These are phyloP conservation scores for Aphelinus certus DNA, from an alignment of 1,140 invertebrate genomes.

Conservation along the genomic window DNA sequence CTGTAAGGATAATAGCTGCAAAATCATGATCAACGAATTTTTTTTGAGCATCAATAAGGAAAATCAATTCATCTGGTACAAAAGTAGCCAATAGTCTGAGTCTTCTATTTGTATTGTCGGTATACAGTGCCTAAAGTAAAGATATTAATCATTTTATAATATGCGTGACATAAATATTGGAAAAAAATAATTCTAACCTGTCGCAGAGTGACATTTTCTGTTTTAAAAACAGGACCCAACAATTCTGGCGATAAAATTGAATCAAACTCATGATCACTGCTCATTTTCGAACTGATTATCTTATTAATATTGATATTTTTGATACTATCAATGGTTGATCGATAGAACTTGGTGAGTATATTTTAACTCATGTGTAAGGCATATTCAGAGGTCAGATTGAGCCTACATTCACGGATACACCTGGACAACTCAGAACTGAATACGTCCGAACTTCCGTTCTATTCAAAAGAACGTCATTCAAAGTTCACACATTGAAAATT, in stretches of 20 bases:
- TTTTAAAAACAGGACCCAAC: conserved; percentile 47
- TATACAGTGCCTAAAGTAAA: conserved; percentile 38
- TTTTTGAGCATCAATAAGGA: conserved; percentile 31
- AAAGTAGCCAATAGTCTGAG: conserved; percentile 46
- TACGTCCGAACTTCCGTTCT: too few species aligned
- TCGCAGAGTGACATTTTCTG: conserved; percentile 31
- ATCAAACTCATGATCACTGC: not conserved
- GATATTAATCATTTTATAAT: not conserved
- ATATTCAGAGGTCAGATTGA: too few species aligned
- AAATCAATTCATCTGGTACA: conserved; percentile 49
- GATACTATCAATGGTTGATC: not conserved
- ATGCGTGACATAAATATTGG: too few species aligned
- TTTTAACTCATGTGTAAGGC: too few species aligned
- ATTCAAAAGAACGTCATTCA: too few species aligned
- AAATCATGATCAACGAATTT: conserved; percentile 17
- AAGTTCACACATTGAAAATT: too few species aligned
- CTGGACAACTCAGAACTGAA: too few species aligned
- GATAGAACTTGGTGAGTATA: too few species aligned
- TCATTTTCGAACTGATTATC: conserved; percentile 21
- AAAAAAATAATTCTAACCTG: conserved; percentile 44
- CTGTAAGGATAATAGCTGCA: conserved; percentile 41
- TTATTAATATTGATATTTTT: conserved; percentile 45
- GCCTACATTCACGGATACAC: too few species aligned
- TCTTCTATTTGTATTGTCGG: conserved; percentile 26
- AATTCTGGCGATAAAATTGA: conserved; percentile 45